Conservation (phyloP, 2,797 vertebrate species). For the Novumbra hubbsi region DNA sequence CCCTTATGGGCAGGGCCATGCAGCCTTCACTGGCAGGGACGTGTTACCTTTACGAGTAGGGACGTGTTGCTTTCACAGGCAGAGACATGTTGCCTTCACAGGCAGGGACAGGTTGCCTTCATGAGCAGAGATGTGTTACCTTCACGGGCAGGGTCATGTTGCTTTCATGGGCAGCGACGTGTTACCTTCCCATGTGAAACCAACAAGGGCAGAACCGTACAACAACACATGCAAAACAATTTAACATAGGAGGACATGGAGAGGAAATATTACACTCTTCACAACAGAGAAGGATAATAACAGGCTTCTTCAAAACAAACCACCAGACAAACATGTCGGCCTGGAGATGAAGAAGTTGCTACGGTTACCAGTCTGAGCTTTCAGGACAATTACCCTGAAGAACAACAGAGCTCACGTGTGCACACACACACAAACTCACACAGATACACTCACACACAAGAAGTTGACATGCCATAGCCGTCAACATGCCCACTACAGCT, state of each 20-base stretch:
- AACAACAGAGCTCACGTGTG: background rate
- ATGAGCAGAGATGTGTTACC: too few relatives aligned
- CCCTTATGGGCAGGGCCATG: too few relatives aligned
- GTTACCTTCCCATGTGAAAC: background rate
- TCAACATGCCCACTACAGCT: background rate
- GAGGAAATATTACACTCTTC: conserved; percentile 3
- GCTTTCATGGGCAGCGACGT: too few relatives aligned
- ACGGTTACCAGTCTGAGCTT: background rate
- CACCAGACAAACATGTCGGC: background rate
- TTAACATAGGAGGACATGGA: background rate
- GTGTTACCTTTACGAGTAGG: too few relatives aligned
- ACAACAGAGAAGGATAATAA: background rate
- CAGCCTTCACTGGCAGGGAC: too few relatives aligned
- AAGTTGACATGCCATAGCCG: background rate
- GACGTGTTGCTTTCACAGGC: too few relatives aligned
- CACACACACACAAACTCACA: background rate
- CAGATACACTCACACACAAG: background rate
- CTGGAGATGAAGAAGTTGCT: conserved; percentile 1
- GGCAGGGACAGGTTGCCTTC: too few relatives aligned
- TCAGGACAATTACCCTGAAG: background rate
- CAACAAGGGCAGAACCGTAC: background rate
- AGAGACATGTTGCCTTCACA: too few relatives aligned
- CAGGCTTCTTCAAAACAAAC: background rate
- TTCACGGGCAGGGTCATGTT: too few relatives aligned
- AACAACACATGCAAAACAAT: background rate